Conservation (phyloP, 1,140 invertebrate species). For the Drosophila sulfurigaster region DNA sequence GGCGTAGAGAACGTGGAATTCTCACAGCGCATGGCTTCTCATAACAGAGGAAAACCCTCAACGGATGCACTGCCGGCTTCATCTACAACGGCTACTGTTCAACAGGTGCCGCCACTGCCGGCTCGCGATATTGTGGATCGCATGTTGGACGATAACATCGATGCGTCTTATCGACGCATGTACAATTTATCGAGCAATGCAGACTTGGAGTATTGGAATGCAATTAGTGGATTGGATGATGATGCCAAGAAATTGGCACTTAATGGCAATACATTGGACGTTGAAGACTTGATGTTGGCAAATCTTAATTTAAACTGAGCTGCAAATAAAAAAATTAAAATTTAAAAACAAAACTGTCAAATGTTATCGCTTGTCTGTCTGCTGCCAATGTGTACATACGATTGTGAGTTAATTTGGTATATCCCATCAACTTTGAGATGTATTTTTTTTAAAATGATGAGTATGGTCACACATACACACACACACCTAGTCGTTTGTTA, state of each 20-base stretch:
- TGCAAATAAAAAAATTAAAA: conserved; percentile 1
- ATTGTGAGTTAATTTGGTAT: conserved; percentile 17
- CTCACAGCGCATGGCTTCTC: conserved; percentile 23
- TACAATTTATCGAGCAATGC: conserved; percentile 52
- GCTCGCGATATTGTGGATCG: conserved; percentile 73
- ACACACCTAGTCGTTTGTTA: conserved; percentile 40
- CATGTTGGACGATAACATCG: conserved; percentile 77
- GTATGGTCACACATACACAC: too few relatives aligned
- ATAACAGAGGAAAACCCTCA: not conserved
- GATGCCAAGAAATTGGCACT: conserved; percentile 73
- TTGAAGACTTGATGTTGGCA: conserved; percentile 49
- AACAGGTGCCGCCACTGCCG: conserved; percentile 6
- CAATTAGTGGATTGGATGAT: conserved; percentile 67
- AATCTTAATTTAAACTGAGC: conserved; percentile 35
- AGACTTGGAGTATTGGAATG: conserved; percentile 49
- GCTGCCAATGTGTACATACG: conserved; percentile 39
- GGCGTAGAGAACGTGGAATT: conserved; percentile 65
- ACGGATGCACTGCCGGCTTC: not conserved
- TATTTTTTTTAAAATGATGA: too few relatives aligned
- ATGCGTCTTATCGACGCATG: conserved; percentile 75
- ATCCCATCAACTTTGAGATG: too few relatives aligned
- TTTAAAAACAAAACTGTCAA: conserved; percentile 1
- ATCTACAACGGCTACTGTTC: conserved; percentile 1
- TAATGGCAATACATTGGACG: conserved; percentile 45
- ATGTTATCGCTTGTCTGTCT: not conserved